A percentile compares a stretch with the other conserved stretches of the same genome.
Conservation (phyloP, 2,797 vertebrate genomes). For the Sphenodon punctatus region DNA sequence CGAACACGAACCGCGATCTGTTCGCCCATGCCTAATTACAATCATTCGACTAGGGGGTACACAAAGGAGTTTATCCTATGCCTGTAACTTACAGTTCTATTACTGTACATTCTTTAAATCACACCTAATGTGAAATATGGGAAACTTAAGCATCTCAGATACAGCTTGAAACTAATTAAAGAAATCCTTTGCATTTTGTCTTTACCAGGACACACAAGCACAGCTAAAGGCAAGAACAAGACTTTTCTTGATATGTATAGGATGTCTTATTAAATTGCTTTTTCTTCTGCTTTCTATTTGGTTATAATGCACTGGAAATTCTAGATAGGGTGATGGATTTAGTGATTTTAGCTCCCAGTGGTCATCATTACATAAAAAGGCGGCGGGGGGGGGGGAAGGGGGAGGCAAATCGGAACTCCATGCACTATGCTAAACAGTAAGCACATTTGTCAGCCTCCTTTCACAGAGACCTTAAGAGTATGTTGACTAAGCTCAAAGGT, state of each 20-base stretch:
- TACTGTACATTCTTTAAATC: background rate
- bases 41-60: too few relatives aligned
- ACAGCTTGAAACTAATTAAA: background rate
- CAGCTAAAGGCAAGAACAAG: background rate
- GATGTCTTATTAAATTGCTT: background rate
- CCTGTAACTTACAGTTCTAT: too few relatives aligned
- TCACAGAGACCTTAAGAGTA: background rate
- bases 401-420: background rate
- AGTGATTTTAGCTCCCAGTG: background rate
- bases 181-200: background rate
- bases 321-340: background rate
- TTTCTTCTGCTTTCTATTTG: background rate
- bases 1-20: too few relatives aligned
- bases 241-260: background rate
- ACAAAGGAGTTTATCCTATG: too few relatives aligned
- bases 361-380: background rate
- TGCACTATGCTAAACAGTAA: fast-evolving
- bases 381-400: too few relatives aligned
- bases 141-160: background rate
- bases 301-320: background rate
- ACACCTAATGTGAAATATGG: background rate
- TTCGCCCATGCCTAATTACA: too few relatives aligned
- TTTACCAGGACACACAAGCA: background rate
- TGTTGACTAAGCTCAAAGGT: background rate
- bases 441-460: background rate